Evolutionary conservation across 2,113 vertebrate species (phyloP), one percentile per base, ranked within the genome.

Genomic region (Euleptes europaea): DNA sequence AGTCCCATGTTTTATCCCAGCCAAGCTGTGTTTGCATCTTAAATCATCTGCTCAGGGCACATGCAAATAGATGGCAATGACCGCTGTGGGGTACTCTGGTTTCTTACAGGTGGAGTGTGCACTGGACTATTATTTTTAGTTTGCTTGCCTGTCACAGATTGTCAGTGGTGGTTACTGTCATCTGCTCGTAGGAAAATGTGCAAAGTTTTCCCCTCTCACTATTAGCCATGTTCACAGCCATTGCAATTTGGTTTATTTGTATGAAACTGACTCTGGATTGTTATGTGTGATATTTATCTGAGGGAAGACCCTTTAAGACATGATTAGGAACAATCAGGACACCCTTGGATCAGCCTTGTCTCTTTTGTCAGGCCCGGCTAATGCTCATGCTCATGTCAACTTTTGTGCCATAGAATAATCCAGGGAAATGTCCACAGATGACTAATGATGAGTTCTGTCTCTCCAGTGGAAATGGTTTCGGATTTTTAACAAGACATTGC

Each of bases 141-240:
- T 83, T 73, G 75, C 69, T 66, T 51, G 47, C 54, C 70, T 40
- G 23, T n/a, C 69, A 57, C 57, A 54, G 60, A 42, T 14, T 87
- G 81, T 82, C 77, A 82, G 65, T 60, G 66, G 21, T 54, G 80
- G 83, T 91, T 85, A 81, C 77, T 89, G 82, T 90, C 85, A 84
- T 42, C 60, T 80, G 60, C 66, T 84, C 75, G 80, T 72, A 0
- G 31, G 72, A 79, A 44, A 35, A 79, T 28, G 33, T 77, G 74
- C n/a, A 71, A 72, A 35, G n/a, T n/a, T 73, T 66, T 57, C 23
- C 14, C 5, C 5, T 14, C 17, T 35, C 33, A 33, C 38, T 35
- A 44, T 31, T 57, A 80, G 74, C 12, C 74, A 72, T 42, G 67
- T 72, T 78, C 33, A 13, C 17, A 63, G 23, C 49, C 42, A 73